Evolutionary conservation across 2,113 vertebrate species (phyloP), one percentile per base, ranked within the genome.

Genomic region (Eudyptes chrysolophus): DNA sequence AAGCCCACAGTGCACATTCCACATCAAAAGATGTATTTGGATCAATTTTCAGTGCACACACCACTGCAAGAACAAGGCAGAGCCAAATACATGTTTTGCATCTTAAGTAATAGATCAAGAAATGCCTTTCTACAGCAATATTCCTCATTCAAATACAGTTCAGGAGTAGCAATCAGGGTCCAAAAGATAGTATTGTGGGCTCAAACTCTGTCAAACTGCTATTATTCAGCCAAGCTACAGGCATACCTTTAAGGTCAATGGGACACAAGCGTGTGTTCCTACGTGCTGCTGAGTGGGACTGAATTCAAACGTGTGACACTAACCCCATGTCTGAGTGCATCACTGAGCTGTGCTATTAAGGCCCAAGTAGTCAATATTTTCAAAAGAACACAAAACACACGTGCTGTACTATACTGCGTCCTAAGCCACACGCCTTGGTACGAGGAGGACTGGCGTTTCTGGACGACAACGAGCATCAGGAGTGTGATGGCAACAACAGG

Each of bases 321-420:
- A 36, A 64, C 11, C 7, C 10, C 55, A 13, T 2, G 3, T 4
- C 36, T 8, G 24, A 74, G 15, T 1, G 10, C 4, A 4, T 36
- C 49, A 9, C 16, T 7, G 30, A 32, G 69, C 55, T 57, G 54
- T 16, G n/a, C 25, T 19, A 8, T 16, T 36, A n/a, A 62, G 55
- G 48, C n/a, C 27, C 69, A 46, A 22, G 48, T 5, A n/a, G 32
- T 13, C 40, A 24, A 3, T 19, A 12, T n/a, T 55, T 40, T 38
- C 58, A 17, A 17, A 76, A 30, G 36, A 29, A 17, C 44, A 17
- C 27, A 38, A 65, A 24, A 30, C 48, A 15, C 46, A 38, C 1
- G 0, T 30, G n/a, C 44, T 58, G 7, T 13, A 17, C 30, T 13
- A 16, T 19, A 6, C 61, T 11, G 13, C 72, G 27, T 10, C 32